A percentile compares a stretch with the other conserved stretches of the same genome.
Conservation (phyloP, 2,797 vertebrate species). For the Gymnothorax reevesii region DNA sequence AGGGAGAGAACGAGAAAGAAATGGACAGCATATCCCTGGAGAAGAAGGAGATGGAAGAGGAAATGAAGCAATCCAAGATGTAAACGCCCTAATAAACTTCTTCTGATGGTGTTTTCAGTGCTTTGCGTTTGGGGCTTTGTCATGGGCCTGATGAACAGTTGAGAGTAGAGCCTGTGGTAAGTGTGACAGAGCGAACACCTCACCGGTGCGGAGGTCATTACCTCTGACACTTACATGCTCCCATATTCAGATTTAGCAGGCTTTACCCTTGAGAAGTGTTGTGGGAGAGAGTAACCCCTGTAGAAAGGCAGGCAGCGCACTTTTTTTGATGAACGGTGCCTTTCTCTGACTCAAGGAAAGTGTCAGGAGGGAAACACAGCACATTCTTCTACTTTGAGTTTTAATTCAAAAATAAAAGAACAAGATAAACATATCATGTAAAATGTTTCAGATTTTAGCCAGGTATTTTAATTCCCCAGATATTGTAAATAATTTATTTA, state of each 20-base stretch:
- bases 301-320: background rate
- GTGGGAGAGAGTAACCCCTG: background rate
- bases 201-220: background rate
- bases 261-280: background rate
- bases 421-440: background rate
- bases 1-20: slow-evolving; percentile 51
- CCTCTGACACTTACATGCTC: slow-evolving; percentile 6
- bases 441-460: slow-evolving; percentile 3
- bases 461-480: slow-evolving; percentile 4
- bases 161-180: slow-evolving; percentile 18
- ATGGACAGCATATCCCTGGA: slow-evolving; percentile 43
- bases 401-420: background rate
- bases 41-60: slow-evolving; percentile 40
- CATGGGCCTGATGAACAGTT: background rate
- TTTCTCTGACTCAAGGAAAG: background rate
- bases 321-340: background rate
- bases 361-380: background rate
- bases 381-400: slow-evolving; percentile 7
- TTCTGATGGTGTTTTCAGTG: background rate
- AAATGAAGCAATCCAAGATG: slow-evolving; percentile 49
- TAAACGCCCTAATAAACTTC: slow-evolving; percentile 42
- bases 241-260: background rate
- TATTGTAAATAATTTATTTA: slow-evolving; percentile 32
- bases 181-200: background rate
- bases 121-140: background rate